Conservation (phyloP, 2,888 invertebrate genomes). For the Habroteleia sp. region DNA sequence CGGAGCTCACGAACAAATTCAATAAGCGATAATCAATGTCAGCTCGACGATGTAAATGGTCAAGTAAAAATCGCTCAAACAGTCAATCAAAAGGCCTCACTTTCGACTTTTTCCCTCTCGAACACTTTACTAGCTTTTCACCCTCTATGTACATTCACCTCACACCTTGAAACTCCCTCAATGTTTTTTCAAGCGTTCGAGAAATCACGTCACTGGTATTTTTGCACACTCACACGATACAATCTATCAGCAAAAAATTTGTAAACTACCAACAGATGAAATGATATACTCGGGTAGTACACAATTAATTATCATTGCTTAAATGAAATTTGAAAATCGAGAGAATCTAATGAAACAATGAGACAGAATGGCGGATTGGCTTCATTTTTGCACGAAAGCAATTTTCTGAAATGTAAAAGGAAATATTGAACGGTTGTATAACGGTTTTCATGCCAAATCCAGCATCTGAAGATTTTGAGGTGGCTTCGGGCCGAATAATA, state of each 20-base stretch:
- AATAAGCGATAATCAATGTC: conserved; percentile 80
- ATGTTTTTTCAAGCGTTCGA: conserved; percentile 61
- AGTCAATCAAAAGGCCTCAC: conserved; percentile 77
- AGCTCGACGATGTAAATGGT: conserved; percentile 72
- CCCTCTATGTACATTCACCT: conserved; percentile 63
- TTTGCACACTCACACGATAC: conserved; percentile 70
- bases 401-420: conserved; percentile 54
- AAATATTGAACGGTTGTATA: conserved; percentile 53
- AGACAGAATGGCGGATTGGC: conserved; percentile 5
- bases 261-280: conserved; percentile 1
- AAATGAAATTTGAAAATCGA: conserved; percentile 34
- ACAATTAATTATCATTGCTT: conserved; percentile 19
- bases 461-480: conserved; percentile 63
- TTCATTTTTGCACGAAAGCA: conserved; percentile 55
- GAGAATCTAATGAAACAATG: conserved; percentile 29
- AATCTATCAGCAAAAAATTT: conserved; percentile 1
- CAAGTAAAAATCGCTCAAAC: conserved; percentile 80
- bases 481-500: conserved; percentile 70
- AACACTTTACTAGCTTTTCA: conserved; percentile 45
- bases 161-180: conserved; percentile 47
- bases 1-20: conserved; percentile 74
- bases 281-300: not conserved
- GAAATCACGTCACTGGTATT: conserved; percentile 62
- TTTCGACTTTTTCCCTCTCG: conserved; percentile 61
- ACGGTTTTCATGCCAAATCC: conserved; percentile 62